Evolutionary conservation across 2,113 vertebrate genomes (phyloP).

Genomic region (Orthonyx spaldingii): DNA sequence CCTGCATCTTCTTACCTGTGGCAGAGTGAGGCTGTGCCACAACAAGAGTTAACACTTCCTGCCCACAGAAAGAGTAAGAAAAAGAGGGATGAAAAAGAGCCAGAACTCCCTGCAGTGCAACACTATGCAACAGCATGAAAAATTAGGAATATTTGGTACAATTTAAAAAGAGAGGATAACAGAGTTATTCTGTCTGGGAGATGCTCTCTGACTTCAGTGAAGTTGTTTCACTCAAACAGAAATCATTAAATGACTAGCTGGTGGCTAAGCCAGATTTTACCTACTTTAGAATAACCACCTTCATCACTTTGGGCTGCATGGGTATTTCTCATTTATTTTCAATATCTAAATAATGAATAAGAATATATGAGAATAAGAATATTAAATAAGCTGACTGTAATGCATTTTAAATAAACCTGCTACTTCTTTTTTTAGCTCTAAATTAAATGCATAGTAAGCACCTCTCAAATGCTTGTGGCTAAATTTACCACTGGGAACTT

Average conservation of each 20-base stretch:
- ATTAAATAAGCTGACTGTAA: constrained; percentile 29
- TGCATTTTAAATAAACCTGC: constrained; percentile 36
- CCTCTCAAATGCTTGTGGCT: not conserved
- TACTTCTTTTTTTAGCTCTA: constrained; percentile 11
- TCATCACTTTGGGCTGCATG: not conserved
- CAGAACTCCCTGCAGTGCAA: not conserved
- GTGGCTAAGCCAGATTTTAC: not conserved
- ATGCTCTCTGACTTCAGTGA: not conserved
- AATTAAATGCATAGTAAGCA: constrained; percentile 50
- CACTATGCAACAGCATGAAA: not conserved
- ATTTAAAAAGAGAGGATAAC: not conserved
- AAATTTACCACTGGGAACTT: constrained; percentile 41
- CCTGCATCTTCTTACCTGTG: not conserved
- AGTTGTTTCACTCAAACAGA: not conserved
- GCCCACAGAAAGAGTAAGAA: not conserved
- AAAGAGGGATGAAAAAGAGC: not conserved
- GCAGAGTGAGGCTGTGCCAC: not conserved
- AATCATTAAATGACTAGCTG: not conserved
- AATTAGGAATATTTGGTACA: not conserved
- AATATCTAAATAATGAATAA: not conserved
- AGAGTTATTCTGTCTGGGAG: not conserved
- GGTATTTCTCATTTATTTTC: constrained; percentile 3
- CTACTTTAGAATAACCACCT: not conserved
- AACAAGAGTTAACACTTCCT: not conserved
- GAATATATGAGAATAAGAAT: constrained; percentile 3